Conservation (phyloP, 2,888 invertebrate species). For the Tetheella fluctuosa region DNA sequence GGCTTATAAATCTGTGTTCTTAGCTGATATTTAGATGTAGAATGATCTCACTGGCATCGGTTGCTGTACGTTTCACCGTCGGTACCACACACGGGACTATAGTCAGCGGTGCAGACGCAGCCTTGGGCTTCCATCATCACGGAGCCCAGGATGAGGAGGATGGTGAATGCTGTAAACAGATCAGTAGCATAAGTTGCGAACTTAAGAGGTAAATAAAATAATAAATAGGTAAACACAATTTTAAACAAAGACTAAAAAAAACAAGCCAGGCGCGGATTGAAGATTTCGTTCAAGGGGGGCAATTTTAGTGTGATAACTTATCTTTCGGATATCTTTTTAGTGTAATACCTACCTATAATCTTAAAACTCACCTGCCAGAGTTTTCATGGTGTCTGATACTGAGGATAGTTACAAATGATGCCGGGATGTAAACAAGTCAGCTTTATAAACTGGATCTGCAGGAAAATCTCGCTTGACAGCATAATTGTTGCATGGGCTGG, state of each 20-base stretch:
- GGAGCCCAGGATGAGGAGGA: background rate
- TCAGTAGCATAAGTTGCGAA: background rate
- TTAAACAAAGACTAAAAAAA: too few species aligned
- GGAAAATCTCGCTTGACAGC: background rate
- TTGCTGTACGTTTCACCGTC: slow-evolving; percentile 5
- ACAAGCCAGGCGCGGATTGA: too few species aligned
- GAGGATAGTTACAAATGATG: background rate
- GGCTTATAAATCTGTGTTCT: too few species aligned
- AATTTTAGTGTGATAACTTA: too few species aligned
- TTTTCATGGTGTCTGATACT: slow-evolving; percentile 2
- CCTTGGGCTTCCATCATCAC: background rate
- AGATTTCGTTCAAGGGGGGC: too few species aligned
- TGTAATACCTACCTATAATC: too few species aligned
- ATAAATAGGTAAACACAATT: too few species aligned
- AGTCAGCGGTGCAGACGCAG: slow-evolving; percentile 1
- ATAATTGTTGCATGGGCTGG: background rate
- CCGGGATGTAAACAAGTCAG: background rate
- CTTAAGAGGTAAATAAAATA: too few species aligned
- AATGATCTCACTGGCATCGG: background rate
- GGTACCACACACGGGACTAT: background rate
- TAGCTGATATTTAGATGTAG: too few species aligned
- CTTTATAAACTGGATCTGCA: background rate
- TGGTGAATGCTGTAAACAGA: background rate
- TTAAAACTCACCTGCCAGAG: background rate
- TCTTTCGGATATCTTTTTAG: too few species aligned